These are phyloP conservation scores for Columba guinea DNA, from an alignment of 2,797 vertebrate species.

Conservation along the genomic window DNA sequence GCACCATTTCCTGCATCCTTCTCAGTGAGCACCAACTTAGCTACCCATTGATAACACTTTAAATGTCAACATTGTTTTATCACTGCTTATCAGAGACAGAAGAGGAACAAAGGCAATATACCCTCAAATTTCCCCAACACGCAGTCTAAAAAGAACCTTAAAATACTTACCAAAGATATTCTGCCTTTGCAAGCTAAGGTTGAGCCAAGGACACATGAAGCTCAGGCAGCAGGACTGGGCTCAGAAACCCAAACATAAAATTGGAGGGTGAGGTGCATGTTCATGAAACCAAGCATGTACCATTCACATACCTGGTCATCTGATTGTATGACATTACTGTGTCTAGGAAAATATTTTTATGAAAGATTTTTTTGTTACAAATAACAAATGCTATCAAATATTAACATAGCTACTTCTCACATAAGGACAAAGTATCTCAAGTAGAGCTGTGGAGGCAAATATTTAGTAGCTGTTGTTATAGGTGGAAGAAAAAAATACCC, in stretches of 20 bases:
- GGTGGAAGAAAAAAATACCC: not conserved
- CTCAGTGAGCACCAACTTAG: constrained; percentile 17
- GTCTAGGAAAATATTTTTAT: not conserved
- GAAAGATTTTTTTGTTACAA: not conserved
- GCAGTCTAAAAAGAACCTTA: not conserved
- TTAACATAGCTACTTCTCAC: not conserved
- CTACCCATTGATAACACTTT: constrained; percentile 6
- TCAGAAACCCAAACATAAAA: not conserved
- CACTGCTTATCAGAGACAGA: not conserved
- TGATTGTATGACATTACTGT: not conserved
- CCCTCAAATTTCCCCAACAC: not conserved
- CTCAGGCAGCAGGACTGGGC: not conserved
- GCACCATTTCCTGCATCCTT: not conserved
- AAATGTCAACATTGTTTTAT: constrained; percentile 24
- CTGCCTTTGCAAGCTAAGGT: not conserved
- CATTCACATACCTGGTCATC: not conserved
- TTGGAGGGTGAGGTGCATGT: not conserved
- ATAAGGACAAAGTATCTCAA: not conserved
- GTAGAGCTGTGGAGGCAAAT: not conserved
- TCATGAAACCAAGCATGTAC: not conserved
- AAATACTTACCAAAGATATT: not conserved
- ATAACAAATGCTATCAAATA: not conserved
- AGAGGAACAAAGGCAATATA: not conserved
- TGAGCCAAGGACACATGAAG: not conserved
- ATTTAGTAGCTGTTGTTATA: not conserved